Evolutionary conservation across 2,888 invertebrate species (phyloP), one percentile per base, ranked within the genome.

Genomic region (Fragum sueziense): DNA sequence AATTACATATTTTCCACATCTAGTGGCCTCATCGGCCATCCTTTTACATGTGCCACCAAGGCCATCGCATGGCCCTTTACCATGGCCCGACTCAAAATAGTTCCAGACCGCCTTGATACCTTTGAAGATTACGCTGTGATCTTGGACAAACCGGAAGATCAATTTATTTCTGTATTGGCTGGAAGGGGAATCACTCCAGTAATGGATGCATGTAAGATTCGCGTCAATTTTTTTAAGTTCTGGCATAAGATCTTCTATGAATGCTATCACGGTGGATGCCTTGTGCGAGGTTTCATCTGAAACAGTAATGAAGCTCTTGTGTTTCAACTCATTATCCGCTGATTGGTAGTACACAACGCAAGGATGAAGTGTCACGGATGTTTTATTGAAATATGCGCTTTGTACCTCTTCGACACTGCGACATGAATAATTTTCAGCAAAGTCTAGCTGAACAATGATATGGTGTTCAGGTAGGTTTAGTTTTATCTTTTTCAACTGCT

Each of bases 91-190:
- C 33, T 84, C 73, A 74, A 82, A 84, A 54, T 82, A 79, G 27
- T 80, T 85, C 85, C 83, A 85, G 6, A 47, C 41, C 1, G 81
- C 80, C 37, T 33, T 71, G 33, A 52, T 37, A 0, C 71, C 67
- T 17, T n/a, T n/a, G n/a, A 65, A 73, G 27, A 7, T 62, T 17
- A 31, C 41, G 14, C 73, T 57, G 57, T 84, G 83, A 33, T 77
- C 70, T 20, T 77, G 51, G 17, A 84, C 54, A 7, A 61, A 14
- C 25, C 81, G 34, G 54, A 86, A 85, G 9, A 86, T 84, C 25
- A 72, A 57, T 47, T 77, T 79, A 61, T 85, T 86, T 20, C 84
- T 62, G 69, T 86, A 86, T 59, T 86, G 86, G 41, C 77, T 79
- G 29, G 83, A 71, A 3, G 81, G 81, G 14, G 78, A 76, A 37